Conservation (phyloP, 1,140 invertebrate genomes). For the Dufourea novaeangliae region DNA sequence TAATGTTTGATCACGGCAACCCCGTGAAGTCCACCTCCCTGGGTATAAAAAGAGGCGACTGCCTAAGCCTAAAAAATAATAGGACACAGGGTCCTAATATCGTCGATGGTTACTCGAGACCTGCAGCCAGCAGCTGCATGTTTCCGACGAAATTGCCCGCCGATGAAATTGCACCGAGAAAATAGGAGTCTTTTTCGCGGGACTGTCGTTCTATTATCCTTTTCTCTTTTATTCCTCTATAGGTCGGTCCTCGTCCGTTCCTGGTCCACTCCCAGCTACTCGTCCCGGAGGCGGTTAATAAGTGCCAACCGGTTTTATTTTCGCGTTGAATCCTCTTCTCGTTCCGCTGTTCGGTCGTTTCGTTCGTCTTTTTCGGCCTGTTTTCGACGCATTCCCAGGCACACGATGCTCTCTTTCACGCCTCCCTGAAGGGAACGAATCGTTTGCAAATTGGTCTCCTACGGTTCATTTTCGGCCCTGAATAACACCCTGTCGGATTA, state of each 20-base stretch:
- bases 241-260: background rate
- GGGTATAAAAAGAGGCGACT: conserved; percentile 9
- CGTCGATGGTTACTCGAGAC: conserved; percentile 44
- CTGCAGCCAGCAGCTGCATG: conserved; percentile 59
- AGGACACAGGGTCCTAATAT: conserved; percentile 49
- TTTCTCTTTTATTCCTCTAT: background rate
- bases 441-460: conserved; percentile 28
- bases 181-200: conserved; percentile 20
- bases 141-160: conserved; percentile 61
- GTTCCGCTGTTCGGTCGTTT: conserved; percentile 10
- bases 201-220: conserved; percentile 13
- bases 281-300: conserved; percentile 12
- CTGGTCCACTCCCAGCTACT: background rate
- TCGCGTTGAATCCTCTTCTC: conserved; percentile 25
- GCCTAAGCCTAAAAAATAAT: conserved; percentile 39
- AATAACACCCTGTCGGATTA: too few species aligned
- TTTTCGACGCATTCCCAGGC: background rate
- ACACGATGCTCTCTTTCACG: background rate
- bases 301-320: conserved; percentile 45
- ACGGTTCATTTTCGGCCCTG: background rate
- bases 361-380: background rate
- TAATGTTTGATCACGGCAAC: conserved; percentile 58
- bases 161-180: conserved; percentile 53
- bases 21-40: conserved; percentile 45
- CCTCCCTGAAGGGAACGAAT: conserved; percentile 20